Evolutionary conservation across 2,113 vertebrate species (phyloP).

Genomic region (Pterocles orientalis): DNA sequence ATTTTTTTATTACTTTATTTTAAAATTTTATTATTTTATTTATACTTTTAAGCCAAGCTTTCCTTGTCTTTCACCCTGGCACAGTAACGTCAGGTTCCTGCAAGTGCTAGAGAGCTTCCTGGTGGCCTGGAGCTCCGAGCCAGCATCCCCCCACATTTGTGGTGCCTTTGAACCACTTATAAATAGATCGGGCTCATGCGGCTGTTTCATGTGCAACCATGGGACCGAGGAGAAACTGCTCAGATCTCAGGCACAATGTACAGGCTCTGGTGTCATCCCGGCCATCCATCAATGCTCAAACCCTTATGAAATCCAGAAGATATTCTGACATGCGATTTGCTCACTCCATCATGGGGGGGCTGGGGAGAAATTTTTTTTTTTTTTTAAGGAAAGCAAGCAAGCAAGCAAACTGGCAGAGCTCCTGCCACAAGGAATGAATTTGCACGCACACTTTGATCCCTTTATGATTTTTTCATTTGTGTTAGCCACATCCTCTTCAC

Average conservation of each 20-base stretch:
- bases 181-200: neutral
- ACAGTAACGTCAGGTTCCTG: neutral
- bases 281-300: slow-evolving; percentile 72
- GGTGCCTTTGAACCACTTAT: slow-evolving; percentile 39
- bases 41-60: neutral
- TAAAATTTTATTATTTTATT: neutral
- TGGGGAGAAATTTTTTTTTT: neutral
- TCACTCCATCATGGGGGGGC: neutral
- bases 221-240: neutral
- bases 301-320: slow-evolving; percentile 66
- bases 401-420: slow-evolving; percentile 65
- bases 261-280: neutral
- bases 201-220: neutral
- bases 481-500: slow-evolving; percentile 88
- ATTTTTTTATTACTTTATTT: too few species aligned
- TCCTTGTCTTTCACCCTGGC: neutral
- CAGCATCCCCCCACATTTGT: neutral
- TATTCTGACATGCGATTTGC: slow-evolving; percentile 32
- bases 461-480: slow-evolving; percentile 86
- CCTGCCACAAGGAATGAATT: slow-evolving; percentile 90
- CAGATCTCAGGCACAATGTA: slow-evolving; percentile 20
- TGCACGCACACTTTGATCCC: slow-evolving; percentile 87
- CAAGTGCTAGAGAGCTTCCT: neutral
- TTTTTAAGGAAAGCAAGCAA: neutral
- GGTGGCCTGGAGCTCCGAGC: slow-evolving; percentile 9